Conservation (phyloP, 2,797 vertebrate genomes). For the Ibycter americanus region DNA sequence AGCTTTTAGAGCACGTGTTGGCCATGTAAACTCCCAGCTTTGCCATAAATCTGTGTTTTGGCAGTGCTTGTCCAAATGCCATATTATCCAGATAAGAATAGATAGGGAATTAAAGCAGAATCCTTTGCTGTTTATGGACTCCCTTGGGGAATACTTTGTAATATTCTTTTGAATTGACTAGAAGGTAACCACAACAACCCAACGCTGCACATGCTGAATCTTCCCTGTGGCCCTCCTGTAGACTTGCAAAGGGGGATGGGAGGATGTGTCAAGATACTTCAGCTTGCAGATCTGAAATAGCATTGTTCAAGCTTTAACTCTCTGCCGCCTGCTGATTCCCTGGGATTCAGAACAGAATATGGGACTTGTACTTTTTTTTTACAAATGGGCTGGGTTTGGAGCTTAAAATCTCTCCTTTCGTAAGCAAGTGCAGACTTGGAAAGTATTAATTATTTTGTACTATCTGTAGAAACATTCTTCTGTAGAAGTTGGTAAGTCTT, state of each 20-base stretch:
- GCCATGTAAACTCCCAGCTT: background rate
- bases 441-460: background rate
- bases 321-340: conserved; percentile 55
- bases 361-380: background rate
- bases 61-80: conserved; percentile 34
- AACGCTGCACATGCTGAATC: background rate
- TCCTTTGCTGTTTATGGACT: conserved; percentile 45
- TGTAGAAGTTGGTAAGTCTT: background rate
- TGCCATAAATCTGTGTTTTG: conserved; percentile 47
- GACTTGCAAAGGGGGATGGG: background rate
- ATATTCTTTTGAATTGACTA: conserved; percentile 14
- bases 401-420: conserved; percentile 37
- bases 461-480: background rate
- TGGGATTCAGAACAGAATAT: conserved; percentile 10
- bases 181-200: conserved; percentile 17
- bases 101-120: conserved; percentile 56
- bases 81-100: conserved; percentile 43
- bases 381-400: background rate
- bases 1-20: background rate
- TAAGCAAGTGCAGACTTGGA: background rate
- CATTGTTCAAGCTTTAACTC: conserved; percentile 28
- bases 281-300: background rate
- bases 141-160: conserved; percentile 19
- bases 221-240: background rate
- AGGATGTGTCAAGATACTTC: background rate